A percentile compares a stretch with the other conserved stretches of the same genome.
Evolutionary conservation across 1,140 invertebrate species (phyloP).

Genomic region (Forficula auricularia): DNA sequence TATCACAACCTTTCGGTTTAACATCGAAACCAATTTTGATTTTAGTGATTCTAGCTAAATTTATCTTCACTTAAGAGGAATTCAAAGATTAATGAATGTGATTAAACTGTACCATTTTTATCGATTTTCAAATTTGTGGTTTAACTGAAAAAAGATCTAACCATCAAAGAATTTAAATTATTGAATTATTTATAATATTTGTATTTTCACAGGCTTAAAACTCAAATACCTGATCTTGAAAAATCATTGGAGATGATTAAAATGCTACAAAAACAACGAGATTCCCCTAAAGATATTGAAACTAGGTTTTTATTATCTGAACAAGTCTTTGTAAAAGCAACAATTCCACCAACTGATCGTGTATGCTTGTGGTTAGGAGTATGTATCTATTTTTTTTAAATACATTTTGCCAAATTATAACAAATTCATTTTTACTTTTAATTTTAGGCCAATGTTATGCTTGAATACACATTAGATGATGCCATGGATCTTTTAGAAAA

Average conservation of each 20-base stretch:
- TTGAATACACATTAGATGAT: conserved; percentile 88
- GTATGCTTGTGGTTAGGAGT: conserved; percentile 93
- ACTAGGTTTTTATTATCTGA: conserved; percentile 89
- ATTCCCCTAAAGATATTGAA: conserved; percentile 47
- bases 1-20: background rate
- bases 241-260: conserved; percentile 83
- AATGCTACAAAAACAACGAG: conserved; percentile 64
- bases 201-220: conserved; percentile 39
- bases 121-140: no score
- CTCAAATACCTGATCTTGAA: conserved; percentile 85
- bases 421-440: background rate
- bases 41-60: no score
- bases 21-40: background rate
- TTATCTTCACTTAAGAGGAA: no score
- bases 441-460: conserved; percentile 83
- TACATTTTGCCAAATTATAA: background rate
- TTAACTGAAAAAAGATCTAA: no score
- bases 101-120: no score
- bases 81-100: no score
- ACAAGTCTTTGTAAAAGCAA: conserved; percentile 82
- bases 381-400: conserved; percentile 20
- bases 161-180: no score
- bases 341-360: conserved; percentile 74
- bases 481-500: conserved; percentile 71
- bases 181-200: no score